These are phyloP conservation scores for Lysandra coridon DNA, from an alignment of 2,888 invertebrate genomes.

Conservation along the genomic window DNA sequence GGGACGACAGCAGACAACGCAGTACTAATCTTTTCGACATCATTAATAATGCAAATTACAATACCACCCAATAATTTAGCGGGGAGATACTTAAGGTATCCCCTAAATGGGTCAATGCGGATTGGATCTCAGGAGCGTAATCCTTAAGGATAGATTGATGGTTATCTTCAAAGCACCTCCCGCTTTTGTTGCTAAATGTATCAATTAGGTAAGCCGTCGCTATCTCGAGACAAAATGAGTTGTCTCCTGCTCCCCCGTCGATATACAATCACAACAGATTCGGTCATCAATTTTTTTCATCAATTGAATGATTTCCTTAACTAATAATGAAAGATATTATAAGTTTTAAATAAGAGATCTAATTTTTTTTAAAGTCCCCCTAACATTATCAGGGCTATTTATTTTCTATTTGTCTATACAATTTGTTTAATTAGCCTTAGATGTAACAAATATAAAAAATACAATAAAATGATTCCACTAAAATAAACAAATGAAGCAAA, in stretches of 20 bases:
- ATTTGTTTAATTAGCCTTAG: too few relatives aligned
- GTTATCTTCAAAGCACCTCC: slow-evolving; percentile 19
- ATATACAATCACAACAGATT: slow-evolving; percentile 10
- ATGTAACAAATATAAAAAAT: too few relatives aligned
- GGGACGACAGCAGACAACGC: not conserved
- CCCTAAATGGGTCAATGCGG: slow-evolving; percentile 19
- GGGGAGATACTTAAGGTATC: not conserved
- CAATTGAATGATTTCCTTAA: not conserved
- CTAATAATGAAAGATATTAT: not conserved
- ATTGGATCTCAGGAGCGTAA: slow-evolving; percentile 1
- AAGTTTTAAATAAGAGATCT: too few relatives aligned
- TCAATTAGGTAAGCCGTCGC: slow-evolving; percentile 22
- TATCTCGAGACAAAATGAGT: not conserved
- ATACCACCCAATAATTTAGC: slow-evolving; percentile 14
- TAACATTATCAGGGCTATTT: too few relatives aligned
- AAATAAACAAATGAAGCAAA: too few relatives aligned
- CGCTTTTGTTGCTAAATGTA: slow-evolving; percentile 31
- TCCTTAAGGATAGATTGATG: slow-evolving; percentile 26
- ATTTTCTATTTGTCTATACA: too few relatives aligned
- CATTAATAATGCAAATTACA: slow-evolving; percentile 19
- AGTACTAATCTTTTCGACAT: not conserved
- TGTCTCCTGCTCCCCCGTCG: not conserved
- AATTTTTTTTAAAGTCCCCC: too few relatives aligned
- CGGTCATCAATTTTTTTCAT: too few relatives aligned
- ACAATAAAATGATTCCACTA: too few relatives aligned